Base-by-base conservation (phyloP, 2,113 vertebrate species). In the Xenus cinereus region DNA sequence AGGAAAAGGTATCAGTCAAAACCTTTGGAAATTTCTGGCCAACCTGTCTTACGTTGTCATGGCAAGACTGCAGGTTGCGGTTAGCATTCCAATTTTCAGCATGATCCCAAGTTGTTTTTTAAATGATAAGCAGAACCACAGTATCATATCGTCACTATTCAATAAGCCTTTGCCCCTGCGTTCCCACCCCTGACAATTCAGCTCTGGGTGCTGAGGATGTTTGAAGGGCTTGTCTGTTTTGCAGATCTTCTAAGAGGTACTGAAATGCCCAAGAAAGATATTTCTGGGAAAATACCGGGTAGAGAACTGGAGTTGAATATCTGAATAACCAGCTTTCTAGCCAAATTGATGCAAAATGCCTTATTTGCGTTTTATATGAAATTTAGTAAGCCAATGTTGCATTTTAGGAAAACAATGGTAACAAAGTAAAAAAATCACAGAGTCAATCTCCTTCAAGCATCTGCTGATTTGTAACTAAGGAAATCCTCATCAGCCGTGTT, bases 401-500 rank as follows among this genome's bases (percentile, higher is more conserved):
- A 53, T 76, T 95, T 84, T 39, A 79, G 28, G 46, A 89, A 91
- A 74, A 77, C 28, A 83, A 43, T 9, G 32, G 53, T 24, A 76
- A 92, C 78, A 68, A 87, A 94, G 30, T 10, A 39, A 22, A 50
- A 87, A 80, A 80, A 54, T 27, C 28, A 14, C 19, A 33, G 41
- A 23, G 14, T 57, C 37, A 50, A 94, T 63, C 39, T 84, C 84
- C 72, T 91, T 53, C 85, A 60, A 72, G 89, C 83, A 72, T 16
- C 45, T 4, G 12, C 83, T 77, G 89, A 77, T 75, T 93, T 94
- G 77, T 96, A 93, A 89, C 74, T 90, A 27, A 92, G 85, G 80
- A 93, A 96, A 97, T 94, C 91, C 96, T 95, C 89, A 26, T 64
- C 89, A 91, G 53, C 37, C 66, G 1, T 33, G 71, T 81, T 45